Base-by-base conservation (phyloP, 2,113 vertebrate genomes). In the Megaceryle maxima region DNA sequence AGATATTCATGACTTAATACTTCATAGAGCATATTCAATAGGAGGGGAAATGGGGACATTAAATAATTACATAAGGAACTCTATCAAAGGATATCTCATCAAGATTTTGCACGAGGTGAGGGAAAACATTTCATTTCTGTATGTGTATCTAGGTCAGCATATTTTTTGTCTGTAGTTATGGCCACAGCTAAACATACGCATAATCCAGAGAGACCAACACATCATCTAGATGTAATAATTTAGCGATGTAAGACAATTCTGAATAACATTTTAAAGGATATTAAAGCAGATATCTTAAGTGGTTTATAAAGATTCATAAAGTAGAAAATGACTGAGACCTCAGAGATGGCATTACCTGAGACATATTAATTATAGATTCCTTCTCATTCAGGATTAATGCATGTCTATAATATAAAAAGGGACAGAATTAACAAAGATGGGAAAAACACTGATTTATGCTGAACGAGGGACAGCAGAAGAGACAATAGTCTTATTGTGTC, bases 341-440 rank as follows among this genome's bases (percentile, higher is more conserved):
- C 46, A 87, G 31, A 72, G 80, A 69, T 29, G 84, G 41, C 55
- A 77, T 81, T 73, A 75, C 59, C 83, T 59, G 73, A 92, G 90
- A 94, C 33, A 64, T 31, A 96, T 97, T 90, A 96, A 96, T 97
- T 94, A 96, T 76, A 94, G 82, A 96, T 96, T 90, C 95, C 73
- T 88, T 96, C 67, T 95, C 95, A 90, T 43, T 64, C 79, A 75
- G 74, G 90, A 96, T 96, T 88, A 96, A 94, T 72, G 6, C 35
- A 66, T 84, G 37, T 88, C 80, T 96, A 22, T 46, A 48, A 88
- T 72, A 73, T 35, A 95, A 96, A 75, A 64, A 82, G 15, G 21
- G 21, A 4, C 9, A 67, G 12, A 70, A 20, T 68, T 51, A 94
- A 70, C 6, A 82, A 92, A 78, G 50, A 85, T 15, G 33, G 41